These are phyloP conservation scores for Alligator mississippiensis DNA, from an alignment of 2,113 vertebrate species.

Conservation along the genomic window DNA sequence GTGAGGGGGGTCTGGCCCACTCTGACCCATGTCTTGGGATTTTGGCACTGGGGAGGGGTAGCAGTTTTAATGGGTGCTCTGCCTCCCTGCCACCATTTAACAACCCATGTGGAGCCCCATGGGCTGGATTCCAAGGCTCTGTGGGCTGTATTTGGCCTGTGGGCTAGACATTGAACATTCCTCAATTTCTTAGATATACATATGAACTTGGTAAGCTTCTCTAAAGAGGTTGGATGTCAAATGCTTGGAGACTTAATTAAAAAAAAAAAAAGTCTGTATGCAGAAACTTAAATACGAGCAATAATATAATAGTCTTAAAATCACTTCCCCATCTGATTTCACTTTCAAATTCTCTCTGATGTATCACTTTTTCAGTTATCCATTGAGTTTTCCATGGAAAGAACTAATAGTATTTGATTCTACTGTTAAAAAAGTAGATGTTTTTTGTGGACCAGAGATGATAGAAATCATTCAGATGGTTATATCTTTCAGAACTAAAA, in stretches of 20 bases:
- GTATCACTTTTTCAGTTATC: not conserved
- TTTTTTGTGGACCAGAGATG: not conserved
- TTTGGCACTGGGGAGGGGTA: too few relatives aligned
- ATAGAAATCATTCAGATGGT: not conserved
- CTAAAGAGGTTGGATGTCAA: not conserved
- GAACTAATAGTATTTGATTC: not conserved
- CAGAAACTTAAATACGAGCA: not conserved
- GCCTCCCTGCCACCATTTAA: too few relatives aligned
- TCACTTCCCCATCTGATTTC: not conserved
- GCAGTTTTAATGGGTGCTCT: too few relatives aligned
- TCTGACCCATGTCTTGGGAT: too few relatives aligned
- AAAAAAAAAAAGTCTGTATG: not conserved
- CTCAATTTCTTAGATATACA: not conserved
- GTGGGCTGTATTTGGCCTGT: too few relatives aligned
- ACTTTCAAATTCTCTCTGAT: not conserved
- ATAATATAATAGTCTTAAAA: not conserved
- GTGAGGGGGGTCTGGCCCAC: too few relatives aligned
- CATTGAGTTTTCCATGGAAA: not conserved
- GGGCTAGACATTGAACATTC: not conserved
- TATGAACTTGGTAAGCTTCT: not conserved
- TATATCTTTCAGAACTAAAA: not conserved
- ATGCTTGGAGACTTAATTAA: not conserved
- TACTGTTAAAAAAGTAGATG: not conserved
- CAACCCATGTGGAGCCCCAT: too few relatives aligned
- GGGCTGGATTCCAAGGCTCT: too few relatives aligned